Evolutionary conservation across 2,113 vertebrate species (phyloP).

Genomic region (Pycnonotus jocosus): DNA sequence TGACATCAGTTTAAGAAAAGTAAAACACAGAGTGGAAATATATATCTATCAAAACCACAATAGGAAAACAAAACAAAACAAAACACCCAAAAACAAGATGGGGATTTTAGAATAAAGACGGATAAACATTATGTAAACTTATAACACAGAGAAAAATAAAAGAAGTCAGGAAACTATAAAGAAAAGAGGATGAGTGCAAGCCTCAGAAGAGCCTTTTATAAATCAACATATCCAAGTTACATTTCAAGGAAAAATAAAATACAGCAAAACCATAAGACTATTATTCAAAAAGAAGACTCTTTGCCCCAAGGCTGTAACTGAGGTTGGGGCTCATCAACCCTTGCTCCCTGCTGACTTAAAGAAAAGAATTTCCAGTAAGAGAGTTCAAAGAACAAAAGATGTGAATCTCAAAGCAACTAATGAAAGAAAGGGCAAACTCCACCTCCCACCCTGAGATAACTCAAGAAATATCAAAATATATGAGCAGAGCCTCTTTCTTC

Average conservation of each 20-base stretch:
- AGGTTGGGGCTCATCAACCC: conserved; percentile 40
- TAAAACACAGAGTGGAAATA: neutral
- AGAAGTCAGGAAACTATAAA: neutral
- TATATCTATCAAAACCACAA: neutral
- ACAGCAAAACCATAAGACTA: neutral
- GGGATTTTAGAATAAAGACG: neutral
- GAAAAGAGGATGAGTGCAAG: neutral
- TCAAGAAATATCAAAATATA: neutral
- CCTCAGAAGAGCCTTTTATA: neutral
- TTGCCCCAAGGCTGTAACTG: conserved; percentile 42
- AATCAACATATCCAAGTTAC: conserved; percentile 14
- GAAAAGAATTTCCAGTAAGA: conserved; percentile 37
- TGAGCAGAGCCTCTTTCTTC: neutral
- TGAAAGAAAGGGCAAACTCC: conserved; percentile 32
- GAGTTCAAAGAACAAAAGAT: conserved; percentile 52
- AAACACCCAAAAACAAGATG: neutral
- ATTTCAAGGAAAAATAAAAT: neutral
- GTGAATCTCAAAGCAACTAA: conserved; percentile 63
- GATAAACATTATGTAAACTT: neutral
- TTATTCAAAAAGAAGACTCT: conserved; percentile 58
- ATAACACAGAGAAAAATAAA: neutral
- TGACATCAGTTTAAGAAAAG: conserved; percentile 1
- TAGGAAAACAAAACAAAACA: neutral
- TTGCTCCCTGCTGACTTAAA: conserved; percentile 45
- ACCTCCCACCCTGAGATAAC: neutral